phyloP scores from a whole-genome alignment of 2,888 invertebrate species.

The Plagodis dolabraria region DNA sequence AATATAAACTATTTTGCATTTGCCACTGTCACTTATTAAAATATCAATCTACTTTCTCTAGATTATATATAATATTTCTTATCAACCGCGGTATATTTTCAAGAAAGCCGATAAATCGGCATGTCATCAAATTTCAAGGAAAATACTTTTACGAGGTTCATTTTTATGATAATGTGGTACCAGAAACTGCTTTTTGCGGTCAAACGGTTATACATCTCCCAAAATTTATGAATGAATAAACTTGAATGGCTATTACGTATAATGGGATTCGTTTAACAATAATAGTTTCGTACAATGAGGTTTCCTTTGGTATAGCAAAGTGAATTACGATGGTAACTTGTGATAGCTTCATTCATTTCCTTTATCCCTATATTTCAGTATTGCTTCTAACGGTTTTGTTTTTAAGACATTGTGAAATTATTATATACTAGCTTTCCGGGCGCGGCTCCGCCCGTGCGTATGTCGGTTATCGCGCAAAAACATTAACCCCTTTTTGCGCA shows the following conservation, averaged over 20 bases:
- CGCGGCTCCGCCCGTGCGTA: too few relatives aligned
- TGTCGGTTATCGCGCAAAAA: too few relatives aligned
- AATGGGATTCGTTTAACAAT: slow-evolving; percentile 7
- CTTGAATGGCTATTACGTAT: slow-evolving; percentile 6
- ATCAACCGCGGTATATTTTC: not conserved
- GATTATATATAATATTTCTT: too few relatives aligned
- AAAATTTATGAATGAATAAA: slow-evolving; percentile 15
- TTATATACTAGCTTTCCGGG: too few relatives aligned
- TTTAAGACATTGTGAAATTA: too few relatives aligned
- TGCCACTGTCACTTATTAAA: too few relatives aligned
- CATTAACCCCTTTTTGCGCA: too few relatives aligned
- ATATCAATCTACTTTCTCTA: too few relatives aligned
- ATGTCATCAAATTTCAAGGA: slow-evolving; percentile 4
- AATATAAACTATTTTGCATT: too few relatives aligned
- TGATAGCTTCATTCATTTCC: not conserved
- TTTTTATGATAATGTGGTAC: slow-evolving; percentile 13
- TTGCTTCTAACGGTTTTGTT: too few relatives aligned
- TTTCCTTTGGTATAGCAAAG: not conserved
- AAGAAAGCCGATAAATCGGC: not conserved
- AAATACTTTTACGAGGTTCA: slow-evolving; percentile 9
- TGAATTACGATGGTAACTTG: not conserved
- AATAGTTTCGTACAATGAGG: slow-evolving; percentile 34
- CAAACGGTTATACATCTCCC: slow-evolving; percentile 2
- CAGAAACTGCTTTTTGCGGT: slow-evolving; percentile 17
- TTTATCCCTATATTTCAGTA: too few relatives aligned